phyloP scores from a whole-genome alignment of 2,888 invertebrate genomes.

The Serrognathus titanus region DNA sequence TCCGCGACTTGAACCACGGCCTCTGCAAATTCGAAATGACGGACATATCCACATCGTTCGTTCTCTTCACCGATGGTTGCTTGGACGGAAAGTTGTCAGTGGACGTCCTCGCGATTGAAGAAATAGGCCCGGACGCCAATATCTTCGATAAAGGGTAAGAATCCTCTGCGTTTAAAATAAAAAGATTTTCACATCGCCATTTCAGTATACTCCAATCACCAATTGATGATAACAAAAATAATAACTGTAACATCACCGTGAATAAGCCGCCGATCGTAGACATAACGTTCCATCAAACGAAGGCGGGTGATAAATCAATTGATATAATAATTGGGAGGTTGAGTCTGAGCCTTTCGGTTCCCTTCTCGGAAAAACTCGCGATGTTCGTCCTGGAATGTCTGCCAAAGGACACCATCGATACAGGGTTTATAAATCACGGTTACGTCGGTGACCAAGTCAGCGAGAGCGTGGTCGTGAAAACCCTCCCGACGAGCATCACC shows the following conservation, averaged over 20 bases:
- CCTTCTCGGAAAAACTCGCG: constrained; percentile 58
- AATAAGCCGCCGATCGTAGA: constrained; percentile 71
- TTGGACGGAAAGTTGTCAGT: constrained; percentile 67
- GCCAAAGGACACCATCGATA: constrained; percentile 58
- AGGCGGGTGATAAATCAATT: constrained; percentile 59
- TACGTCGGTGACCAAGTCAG: constrained; percentile 60
- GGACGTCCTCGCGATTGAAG: constrained; percentile 66
- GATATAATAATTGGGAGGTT: constrained; percentile 73
- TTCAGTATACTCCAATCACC: constrained; percentile 66
- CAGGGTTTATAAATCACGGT: constrained; percentile 69
- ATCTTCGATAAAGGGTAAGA: constrained; percentile 59
- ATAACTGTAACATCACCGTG: constrained; percentile 54
- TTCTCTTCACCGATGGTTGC: constrained; percentile 66
- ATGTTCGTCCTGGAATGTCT: constrained; percentile 46
- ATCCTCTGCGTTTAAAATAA: constrained; percentile 1
- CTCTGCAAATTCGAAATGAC: constrained; percentile 67
- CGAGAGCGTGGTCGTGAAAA: constrained; percentile 23
- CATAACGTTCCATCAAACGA: constrained; percentile 61
- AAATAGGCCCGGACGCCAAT: constrained; percentile 66
- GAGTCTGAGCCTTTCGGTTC: constrained; percentile 68
- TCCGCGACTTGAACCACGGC: constrained; percentile 68
- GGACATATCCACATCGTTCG: constrained; percentile 61
- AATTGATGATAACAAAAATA: constrained; percentile 55
- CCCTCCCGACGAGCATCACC: constrained; percentile 53
- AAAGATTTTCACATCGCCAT: constrained; percentile 17